Evolutionary conservation across 2,797 vertebrate species (phyloP).

Genomic region (Apodemus agrarius): DNA sequence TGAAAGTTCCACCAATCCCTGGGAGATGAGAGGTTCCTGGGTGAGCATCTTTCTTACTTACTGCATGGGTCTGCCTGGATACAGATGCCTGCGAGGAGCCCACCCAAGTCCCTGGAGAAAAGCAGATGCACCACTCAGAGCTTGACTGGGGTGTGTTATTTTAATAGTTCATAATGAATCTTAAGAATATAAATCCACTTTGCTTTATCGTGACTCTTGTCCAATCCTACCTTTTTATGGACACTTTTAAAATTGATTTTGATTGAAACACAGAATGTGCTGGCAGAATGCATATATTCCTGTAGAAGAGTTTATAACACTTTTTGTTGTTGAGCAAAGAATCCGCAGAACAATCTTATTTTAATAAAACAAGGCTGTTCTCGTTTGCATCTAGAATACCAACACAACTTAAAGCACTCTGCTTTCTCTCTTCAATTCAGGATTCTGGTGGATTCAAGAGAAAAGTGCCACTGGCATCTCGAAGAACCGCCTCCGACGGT

Average conservation of each 20-base stretch:
- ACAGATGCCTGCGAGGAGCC: background rate
- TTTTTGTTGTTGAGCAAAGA: slow-evolving; percentile 23
- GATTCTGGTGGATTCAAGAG: background rate
- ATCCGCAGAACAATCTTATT: background rate
- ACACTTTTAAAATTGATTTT: slow-evolving; percentile 43
- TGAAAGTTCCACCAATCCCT: background rate
- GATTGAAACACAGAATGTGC: slow-evolving; percentile 2
- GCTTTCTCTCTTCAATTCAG: background rate
- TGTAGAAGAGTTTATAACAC: background rate
- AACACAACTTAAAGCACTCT: background rate
- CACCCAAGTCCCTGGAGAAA: background rate
- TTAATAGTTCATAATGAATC: slow-evolving; percentile 42
- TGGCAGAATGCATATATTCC: background rate
- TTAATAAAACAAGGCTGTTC: background rate
- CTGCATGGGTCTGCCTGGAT: background rate
- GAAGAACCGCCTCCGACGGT: background rate
- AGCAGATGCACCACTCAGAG: background rate
- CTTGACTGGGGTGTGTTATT: background rate
- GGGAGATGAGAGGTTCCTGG: background rate
- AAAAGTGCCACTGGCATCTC: background rate
- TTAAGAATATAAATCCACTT: background rate
- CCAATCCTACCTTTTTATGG: slow-evolving; percentile 49
- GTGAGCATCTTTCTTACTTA: background rate
- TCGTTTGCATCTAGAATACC: background rate
- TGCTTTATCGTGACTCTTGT: background rate